Percentiles rank a stretch among this genome's conserved stretches.
phyloP scores from a whole-genome alignment of 2,113 vertebrate genomes.

The Brienomyrus longianalis region DNA sequence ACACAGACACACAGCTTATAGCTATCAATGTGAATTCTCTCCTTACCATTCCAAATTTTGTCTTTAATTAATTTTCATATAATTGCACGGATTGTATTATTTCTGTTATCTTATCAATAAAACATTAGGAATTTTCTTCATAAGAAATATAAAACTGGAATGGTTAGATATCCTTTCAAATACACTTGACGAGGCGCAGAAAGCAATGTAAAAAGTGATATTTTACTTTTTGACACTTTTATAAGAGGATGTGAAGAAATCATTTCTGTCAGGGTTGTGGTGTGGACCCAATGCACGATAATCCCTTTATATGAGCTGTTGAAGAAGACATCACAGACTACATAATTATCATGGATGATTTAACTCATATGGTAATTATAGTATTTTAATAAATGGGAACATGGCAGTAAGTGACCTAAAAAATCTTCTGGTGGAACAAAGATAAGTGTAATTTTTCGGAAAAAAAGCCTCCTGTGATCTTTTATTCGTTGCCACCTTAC shows the following conservation, averaged over 20 bases:
- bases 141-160: not conserved
- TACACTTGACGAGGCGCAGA: not conserved
- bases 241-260: slow-evolving; percentile 13
- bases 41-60: not conserved
- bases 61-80: not conserved
- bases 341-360: slow-evolving; percentile 35
- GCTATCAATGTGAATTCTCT: not conserved
- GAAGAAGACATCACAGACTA: slow-evolving; percentile 1
- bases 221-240: slow-evolving; percentile 18
- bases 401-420: slow-evolving; percentile 11
- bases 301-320: slow-evolving; percentile 28
- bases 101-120: not conserved
- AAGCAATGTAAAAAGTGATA: slow-evolving; percentile 6
- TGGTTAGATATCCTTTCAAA: not conserved
- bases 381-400: slow-evolving; percentile 33
- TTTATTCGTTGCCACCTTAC: slow-evolving; percentile 15
- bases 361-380: slow-evolving; percentile 39
- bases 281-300: slow-evolving; percentile 19
- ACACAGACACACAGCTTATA: not conserved
- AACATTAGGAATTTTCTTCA: not conserved
- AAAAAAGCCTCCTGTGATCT: slow-evolving; percentile 12
- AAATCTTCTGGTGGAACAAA: slow-evolving; percentile 32
- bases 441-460: slow-evolving; percentile 22
- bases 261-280: slow-evolving; percentile 19
- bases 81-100: not conserved